These are phyloP conservation scores for Ceratosolen solmsi DNA, from an alignment of 1,140 invertebrate species.

Conservation along the genomic window DNA sequence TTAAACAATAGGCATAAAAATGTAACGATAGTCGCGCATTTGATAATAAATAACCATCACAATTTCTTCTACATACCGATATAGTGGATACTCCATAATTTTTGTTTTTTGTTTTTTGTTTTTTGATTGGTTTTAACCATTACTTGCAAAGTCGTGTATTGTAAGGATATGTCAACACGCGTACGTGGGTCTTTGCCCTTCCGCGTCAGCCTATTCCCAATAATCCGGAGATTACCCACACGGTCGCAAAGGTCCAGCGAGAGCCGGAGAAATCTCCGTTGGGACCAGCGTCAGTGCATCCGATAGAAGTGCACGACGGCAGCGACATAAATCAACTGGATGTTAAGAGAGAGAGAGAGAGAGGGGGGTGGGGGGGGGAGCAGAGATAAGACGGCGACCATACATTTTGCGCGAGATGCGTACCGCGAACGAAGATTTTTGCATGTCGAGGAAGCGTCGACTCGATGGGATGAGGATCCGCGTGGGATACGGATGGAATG, in stretches of 20 bases:
- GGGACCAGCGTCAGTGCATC: background rate
- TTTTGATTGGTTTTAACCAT: too few relatives aligned
- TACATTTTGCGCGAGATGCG: background rate
- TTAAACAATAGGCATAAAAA: background rate
- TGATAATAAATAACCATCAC: background rate
- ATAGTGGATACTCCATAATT: background rate
- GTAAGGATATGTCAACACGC: background rate
- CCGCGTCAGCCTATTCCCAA: background rate
- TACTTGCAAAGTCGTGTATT: too few relatives aligned
- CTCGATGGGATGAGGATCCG: background rate
- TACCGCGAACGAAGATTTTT: background rate
- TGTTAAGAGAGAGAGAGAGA: background rate
- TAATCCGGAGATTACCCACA: background rate
- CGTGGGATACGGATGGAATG: background rate
- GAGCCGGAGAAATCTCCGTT: background rate
- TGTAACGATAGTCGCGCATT: background rate
- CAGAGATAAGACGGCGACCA: background rate
- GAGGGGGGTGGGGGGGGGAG: background rate
- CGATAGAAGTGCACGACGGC: background rate
- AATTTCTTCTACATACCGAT: too few relatives aligned
- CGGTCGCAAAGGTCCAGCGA: background rate
- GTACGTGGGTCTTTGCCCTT: background rate
- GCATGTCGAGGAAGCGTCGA: background rate
- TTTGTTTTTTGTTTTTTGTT: background rate
- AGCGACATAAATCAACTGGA: slow-evolving; percentile 36